Evolutionary conservation across 1,140 invertebrate genomes (phyloP), one percentile per base, ranked within the genome.

Genomic region (Ooceraea biroi): DNA sequence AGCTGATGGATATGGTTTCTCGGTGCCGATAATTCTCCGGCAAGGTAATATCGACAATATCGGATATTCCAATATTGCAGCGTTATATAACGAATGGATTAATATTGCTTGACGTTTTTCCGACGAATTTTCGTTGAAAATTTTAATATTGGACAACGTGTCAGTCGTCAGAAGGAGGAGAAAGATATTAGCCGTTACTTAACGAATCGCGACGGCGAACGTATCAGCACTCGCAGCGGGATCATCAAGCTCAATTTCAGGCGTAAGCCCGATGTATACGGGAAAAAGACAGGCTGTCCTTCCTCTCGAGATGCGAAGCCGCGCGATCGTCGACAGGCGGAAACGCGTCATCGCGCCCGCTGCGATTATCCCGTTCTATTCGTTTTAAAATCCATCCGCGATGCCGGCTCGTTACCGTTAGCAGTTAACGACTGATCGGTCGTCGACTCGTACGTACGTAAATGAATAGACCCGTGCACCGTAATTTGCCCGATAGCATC

Each of bases 401-500:
- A 1, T 12, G 11, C 76, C 36, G 73, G 30, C 30, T 77, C 60
- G 65, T 80, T 80, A 80, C 65, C 76, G 65, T 80, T 80, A 80
- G 65, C 76, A 80, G 65, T 80, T 80, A 80, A 80, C 76, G 41
- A 69, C 76, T 57, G 76, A 80, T 80, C 57, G 65, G 50, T 22
- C 58, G 48, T 63, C 27, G 44, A 76, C 73, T 63, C 30, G 2
- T 7, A 7, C 36, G n/a, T 80, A 80, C 63, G 60, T 77, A 80
- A 80, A 80, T 80, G 50, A 80, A 80, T 80, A 58, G 76, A 80
- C 2, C 22, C 76, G 19, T 8, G 22, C 50, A 44, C 76, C 22
- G n/a, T 58, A 80, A 80, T 80, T 80, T 58, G 65, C 25, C 25
- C 36, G 76, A 69, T 68, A 68, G 36, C 19, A 69, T 57, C 30